Evolutionary conservation across 2,113 vertebrate genomes (phyloP), one percentile per base, ranked within the genome.

Genomic region (Thalassarche chlororhynchos): DNA sequence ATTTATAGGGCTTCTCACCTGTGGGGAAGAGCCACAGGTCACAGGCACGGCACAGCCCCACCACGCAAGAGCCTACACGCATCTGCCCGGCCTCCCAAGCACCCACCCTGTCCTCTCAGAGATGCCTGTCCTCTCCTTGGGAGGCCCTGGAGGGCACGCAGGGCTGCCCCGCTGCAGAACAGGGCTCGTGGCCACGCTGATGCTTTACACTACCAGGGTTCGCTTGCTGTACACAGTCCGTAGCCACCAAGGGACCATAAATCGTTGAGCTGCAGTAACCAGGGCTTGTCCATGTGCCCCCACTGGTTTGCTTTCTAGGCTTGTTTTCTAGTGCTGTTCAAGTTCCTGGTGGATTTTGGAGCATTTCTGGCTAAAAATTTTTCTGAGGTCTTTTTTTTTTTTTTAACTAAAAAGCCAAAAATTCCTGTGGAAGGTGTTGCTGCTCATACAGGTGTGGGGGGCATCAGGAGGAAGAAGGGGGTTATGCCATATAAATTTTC

Each of bases 1-100:
- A 97, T 8, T 97, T 97, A 28, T 97, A 97, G 65, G 97, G 97
- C 51, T 97, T 97, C 91, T 90, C 99, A 42, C 87, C 98, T 97
- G 98, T 96, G 46, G 26, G 97, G 97, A 40, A 79, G 65, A 74
- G 77, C 31, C 95, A 92, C 58, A 17, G 80, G 80, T 90, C 94
- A 95, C 7, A 0, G 8, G 4, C 0, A 38, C 17, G 4, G 52
- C 23, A 52, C 23, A 10, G 46, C 38, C 47, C n/a, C 4, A 2
- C 25, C 44, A 8, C 10, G 1, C 12, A 5, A 64, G 25, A n/a
- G 13, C 17, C 21, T 3, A 29, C 44, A 6, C 6, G 1, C 29
- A 6, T 5, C 60, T 8, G 9, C 58, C 80, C 36, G 1, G 49
- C 34, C 36, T 19, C 52, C 58, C 54, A 17, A 2, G 29, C 21